Conservation (phyloP, 2,113 vertebrate species). For the Parotia lawesii region DNA sequence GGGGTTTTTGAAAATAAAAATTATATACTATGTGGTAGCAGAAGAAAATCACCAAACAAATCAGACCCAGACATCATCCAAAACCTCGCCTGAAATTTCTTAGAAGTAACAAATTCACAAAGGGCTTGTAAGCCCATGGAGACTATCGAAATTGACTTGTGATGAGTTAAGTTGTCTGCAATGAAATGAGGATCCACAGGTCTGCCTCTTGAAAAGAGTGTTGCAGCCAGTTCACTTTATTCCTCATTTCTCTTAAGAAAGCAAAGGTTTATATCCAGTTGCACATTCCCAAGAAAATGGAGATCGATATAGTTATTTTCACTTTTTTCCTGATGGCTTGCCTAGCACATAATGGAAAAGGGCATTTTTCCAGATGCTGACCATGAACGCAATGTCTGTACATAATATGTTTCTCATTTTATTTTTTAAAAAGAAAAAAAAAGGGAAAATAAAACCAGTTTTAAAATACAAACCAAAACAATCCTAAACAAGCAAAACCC, state of each 20-base stretch:
- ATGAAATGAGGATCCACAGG: neutral
- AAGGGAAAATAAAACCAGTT: neutral
- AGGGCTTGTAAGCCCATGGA: neutral
- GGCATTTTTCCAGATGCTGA: slow-evolving; percentile 38
- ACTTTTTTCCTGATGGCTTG: neutral
- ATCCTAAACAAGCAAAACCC: neutral
- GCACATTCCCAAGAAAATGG: neutral
- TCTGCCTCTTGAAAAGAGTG: neutral
- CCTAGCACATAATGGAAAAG: neutral
- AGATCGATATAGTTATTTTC: neutral
- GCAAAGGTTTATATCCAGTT: neutral
- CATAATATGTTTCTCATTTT: neutral
- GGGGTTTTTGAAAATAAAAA: neutral
- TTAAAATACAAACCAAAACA: neutral
- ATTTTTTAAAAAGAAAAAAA: neutral
- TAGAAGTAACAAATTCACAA: neutral
- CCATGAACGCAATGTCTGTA: neutral
- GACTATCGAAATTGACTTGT: neutral
- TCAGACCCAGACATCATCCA: neutral
- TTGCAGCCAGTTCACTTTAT: neutral
- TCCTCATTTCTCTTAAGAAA: neutral
- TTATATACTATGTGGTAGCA: neutral
- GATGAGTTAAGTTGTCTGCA: neutral
- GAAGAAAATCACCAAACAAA: neutral
- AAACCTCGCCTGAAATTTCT: neutral